phyloP scores from a whole-genome alignment of 2,888 invertebrate genomes.

The Epirrita christyi region DNA sequence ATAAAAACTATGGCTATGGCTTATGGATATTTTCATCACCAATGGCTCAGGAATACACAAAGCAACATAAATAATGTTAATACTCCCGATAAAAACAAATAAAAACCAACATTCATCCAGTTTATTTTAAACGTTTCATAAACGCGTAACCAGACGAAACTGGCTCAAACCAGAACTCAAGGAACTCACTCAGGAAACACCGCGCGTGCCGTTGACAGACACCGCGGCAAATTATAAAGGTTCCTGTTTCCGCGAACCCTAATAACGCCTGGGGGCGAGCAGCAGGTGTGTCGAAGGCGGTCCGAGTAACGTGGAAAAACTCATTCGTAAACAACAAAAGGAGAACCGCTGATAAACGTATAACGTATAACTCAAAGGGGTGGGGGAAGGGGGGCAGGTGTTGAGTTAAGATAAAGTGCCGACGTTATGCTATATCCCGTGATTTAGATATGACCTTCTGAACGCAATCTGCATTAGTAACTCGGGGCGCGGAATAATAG shows the following conservation, averaged over 20 bases:
- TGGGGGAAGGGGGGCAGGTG: slow-evolving; percentile 62
- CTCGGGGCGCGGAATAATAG: slow-evolving; percentile 45
- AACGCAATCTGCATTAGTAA: slow-evolving; percentile 78
- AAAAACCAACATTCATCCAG: too few species aligned
- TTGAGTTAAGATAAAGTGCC: slow-evolving; percentile 77
- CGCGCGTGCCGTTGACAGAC: slow-evolving; percentile 34
- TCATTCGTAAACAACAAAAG: slow-evolving; percentile 80
- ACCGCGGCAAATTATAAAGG: slow-evolving; percentile 37
- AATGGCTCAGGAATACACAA: neutral
- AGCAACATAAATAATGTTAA: too few species aligned
- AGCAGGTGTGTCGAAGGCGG: slow-evolving; percentile 75
- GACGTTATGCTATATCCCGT: slow-evolving; percentile 73
- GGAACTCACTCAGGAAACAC: slow-evolving; percentile 29
- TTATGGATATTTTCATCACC: neutral
- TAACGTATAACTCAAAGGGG: slow-evolving; percentile 41
- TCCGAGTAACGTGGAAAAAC: slow-evolving; percentile 73
- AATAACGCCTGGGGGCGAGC: slow-evolving; percentile 49
- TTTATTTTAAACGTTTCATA: slow-evolving; percentile 5
- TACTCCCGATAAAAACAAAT: too few species aligned
- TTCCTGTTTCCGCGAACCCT: slow-evolving; percentile 39
- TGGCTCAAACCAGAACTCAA: slow-evolving; percentile 11
- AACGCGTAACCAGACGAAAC: slow-evolving; percentile 10
- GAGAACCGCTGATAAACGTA: slow-evolving; percentile 60
- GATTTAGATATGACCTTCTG: slow-evolving; percentile 81
- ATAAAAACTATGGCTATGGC: too few species aligned